These are phyloP conservation scores for Cherax quadricarinatus DNA, from an alignment of 1,140 invertebrate genomes.

Conservation along the genomic window DNA sequence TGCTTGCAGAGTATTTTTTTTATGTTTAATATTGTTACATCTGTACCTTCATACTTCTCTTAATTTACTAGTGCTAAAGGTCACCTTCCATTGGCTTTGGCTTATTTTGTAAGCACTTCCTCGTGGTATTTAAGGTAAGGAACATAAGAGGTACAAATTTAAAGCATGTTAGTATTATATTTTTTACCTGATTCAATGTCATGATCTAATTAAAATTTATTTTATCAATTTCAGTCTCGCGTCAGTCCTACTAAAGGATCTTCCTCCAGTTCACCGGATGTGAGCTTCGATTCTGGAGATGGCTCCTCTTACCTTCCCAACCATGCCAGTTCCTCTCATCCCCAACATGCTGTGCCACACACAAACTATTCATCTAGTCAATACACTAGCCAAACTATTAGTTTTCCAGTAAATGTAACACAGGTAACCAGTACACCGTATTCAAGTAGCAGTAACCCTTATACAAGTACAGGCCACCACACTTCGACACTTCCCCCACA, in stretches of 20 bases:
- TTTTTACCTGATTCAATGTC: background rate
- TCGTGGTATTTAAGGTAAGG: constrained; percentile 4
- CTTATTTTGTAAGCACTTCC: background rate
- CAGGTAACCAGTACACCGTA: background rate
- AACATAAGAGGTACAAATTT: background rate
- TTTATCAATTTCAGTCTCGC: constrained; percentile 65
- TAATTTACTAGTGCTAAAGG: background rate
- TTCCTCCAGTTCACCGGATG: constrained; percentile 68
- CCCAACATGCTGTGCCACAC: constrained; percentile 39
- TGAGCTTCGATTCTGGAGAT: constrained; percentile 72
- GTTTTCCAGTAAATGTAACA: constrained; percentile 14
- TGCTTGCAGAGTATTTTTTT: too few relatives aligned
- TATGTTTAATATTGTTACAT: too few relatives aligned
- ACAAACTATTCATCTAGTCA: constrained; percentile 59
- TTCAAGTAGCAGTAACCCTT: constrained; percentile 23
- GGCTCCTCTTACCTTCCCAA: constrained; percentile 33
- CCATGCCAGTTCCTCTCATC: constrained; percentile 23
- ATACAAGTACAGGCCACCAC: constrained; percentile 24
- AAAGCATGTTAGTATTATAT: background rate
- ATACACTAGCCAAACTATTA: constrained; percentile 49
- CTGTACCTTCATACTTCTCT: too few relatives aligned
- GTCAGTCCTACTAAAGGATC: constrained; percentile 71
- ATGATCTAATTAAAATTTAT: background rate
- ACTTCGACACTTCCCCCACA: constrained; percentile 2
- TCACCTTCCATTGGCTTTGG: background rate